phyloP scores from a whole-genome alignment of 2,797 vertebrate species.

The Galaxias olidus region DNA sequence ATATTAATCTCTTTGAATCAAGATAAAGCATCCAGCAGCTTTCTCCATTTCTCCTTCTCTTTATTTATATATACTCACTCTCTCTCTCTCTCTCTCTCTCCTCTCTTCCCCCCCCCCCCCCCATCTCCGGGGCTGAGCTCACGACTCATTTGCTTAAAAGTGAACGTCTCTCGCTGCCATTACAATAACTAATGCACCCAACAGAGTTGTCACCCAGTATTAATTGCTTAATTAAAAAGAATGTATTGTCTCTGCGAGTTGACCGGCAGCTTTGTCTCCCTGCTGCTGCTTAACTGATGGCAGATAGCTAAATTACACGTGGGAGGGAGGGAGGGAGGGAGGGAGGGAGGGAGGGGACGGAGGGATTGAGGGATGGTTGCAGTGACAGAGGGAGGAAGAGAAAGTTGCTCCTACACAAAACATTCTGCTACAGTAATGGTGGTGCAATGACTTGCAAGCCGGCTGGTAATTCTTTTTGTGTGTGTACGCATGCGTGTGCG shows the following conservation, averaged over 20 bases:
- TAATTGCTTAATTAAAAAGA: constrained; percentile 68
- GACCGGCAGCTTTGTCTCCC: constrained; percentile 41
- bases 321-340: constrained; percentile 17
- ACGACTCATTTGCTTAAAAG: constrained; percentile 56
- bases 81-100: background rate
- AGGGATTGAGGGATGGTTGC: background rate
- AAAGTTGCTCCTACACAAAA: no score
- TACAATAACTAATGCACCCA: constrained; percentile 60
- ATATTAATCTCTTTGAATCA: background rate
- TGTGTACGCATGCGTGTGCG: no score
- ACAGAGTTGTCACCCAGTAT: constrained; percentile 62
- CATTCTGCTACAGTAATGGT: no score
- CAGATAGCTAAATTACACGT: constrained; percentile 30
- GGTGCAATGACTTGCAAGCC: no score
- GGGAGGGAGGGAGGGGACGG: constrained; percentile 20
- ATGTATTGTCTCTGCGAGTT: constrained; percentile 54
- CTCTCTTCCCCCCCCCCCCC: background rate
- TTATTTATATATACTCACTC: background rate
- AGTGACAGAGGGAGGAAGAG: no score
- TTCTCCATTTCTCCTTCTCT: background rate
- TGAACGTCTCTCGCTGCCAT: constrained; percentile 52
- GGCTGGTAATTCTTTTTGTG: no score
- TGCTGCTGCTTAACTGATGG: constrained; percentile 32
- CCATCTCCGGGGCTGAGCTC: constrained; percentile 27
- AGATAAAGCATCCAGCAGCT: background rate